Base-by-base conservation (phyloP, 2,888 invertebrate genomes). In the Lithosia quadra region DNA sequence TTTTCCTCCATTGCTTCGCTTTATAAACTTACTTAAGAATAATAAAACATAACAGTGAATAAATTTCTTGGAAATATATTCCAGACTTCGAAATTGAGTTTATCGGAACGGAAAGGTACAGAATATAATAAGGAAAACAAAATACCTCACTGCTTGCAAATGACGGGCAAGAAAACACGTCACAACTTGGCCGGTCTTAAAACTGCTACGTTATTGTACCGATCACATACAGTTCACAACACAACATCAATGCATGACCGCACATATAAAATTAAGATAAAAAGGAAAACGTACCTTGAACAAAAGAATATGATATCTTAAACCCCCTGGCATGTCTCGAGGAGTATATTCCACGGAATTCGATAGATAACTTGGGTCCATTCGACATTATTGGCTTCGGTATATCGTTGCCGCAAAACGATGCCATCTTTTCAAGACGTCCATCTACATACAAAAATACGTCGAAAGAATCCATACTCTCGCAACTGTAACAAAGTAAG, bases 381-480 rank as follows among this genome's bases (percentile, higher is more conserved):
- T 97, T 98, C 77, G 99, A 99, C 99, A 99, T 99, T 84, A 99
- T 96, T 80, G 98, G 98, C 83, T 97, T 97, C 11, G 99, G 98
- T 80, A 97, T 91, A 73, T 97, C 96, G 73, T 95, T 96, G 15
- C 98, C 99, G 90, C 99, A 99, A 88, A 98, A 98, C 63, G 97
- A 97, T 86, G 98, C 98, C 86, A 99, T 97, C 89, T 98, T 97
- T 88, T 98, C 98, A 91, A 97, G 97, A 83, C 98, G 96, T 3
- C 98, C 98, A 74, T 98, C 97, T 79, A 97, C 97, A 84, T 97
- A 97, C 63, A 98, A 97, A 92, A 97, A 97, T 72, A 98, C 97
- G 85, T 97, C 96, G 78, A 98, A 92, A 21, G 97, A 96, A 91
- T 98, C 98, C 88, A 97, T 96, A 83, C 96, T 97, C 73, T 97